Percentiles rank a stretch among this genome's conserved stretches.
phyloP scores from a whole-genome alignment of 2,113 vertebrate species.

The Leptodactylus fuscus region DNA sequence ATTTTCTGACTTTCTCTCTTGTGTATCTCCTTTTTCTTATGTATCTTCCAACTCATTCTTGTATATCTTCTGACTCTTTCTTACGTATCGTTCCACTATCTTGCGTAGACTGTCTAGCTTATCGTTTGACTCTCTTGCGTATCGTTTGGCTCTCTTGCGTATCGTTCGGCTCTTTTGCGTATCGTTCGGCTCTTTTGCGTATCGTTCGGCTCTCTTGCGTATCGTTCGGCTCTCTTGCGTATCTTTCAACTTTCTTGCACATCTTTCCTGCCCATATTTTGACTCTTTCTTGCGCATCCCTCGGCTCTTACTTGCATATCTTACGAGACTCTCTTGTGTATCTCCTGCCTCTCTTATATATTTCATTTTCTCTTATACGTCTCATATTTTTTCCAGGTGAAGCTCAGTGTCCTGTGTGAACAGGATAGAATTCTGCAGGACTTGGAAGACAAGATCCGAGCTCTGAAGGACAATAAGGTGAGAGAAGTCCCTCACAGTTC shows the following conservation, averaged over 20 bases:
- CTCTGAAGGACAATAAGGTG: conserved; percentile 97
- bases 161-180: no score
- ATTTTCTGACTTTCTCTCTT: not conserved
- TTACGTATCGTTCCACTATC: no score
- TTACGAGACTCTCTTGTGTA: not conserved
- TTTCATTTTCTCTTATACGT: not conserved
- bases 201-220: not conserved
- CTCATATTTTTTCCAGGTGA: conserved; percentile 79
- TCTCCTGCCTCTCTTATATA: not conserved
- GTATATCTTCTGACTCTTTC: no score
- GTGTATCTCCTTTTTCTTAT: not conserved
- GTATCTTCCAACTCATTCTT: not conserved
- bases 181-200: no score
- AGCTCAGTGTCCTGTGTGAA: conserved; percentile 93
- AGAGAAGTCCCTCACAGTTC: not conserved
- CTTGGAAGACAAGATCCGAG: conserved; percentile 88
- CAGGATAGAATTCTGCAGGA: conserved; percentile 96
- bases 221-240: not conserved
- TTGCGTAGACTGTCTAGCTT: no score
- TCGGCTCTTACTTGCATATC: no score
- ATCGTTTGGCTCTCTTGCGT: no score
- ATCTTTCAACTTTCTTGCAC: not conserved
- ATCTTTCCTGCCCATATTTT: not conserved
- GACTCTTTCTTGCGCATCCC: not conserved
- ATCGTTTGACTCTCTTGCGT: no score